These are phyloP conservation scores for Thecophora atra DNA, from an alignment of 2,888 invertebrate species.

Conservation along the genomic window DNA sequence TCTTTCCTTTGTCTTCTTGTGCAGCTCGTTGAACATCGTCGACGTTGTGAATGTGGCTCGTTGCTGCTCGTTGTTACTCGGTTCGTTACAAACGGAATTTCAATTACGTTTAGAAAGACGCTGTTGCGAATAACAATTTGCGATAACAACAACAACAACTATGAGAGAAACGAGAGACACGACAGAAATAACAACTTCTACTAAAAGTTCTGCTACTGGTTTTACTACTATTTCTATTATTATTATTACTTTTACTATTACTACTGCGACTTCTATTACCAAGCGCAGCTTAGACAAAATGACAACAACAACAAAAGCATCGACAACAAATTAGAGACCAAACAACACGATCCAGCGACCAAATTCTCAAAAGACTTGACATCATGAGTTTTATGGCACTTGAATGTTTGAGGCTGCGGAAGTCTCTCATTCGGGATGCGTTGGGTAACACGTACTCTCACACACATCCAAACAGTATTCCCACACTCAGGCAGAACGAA, in stretches of 20 bases:
- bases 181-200: constrained; percentile 25
- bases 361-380: constrained; percentile 16
- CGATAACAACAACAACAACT: neutral
- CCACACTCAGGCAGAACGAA: neutral
- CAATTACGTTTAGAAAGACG: constrained; percentile 29
- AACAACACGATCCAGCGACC: constrained; percentile 17
- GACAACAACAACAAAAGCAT: constrained; percentile 24
- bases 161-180: neutral
- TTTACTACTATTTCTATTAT: too few relatives aligned
- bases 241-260: too few relatives aligned
- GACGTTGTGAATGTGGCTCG: too few relatives aligned
- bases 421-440: neutral
- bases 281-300: neutral
- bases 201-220: too few relatives aligned
- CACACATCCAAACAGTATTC: neutral
- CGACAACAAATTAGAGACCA: constrained; percentile 2
- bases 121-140: neutral
- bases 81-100: constrained; percentile 18
- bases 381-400: constrained; percentile 28
- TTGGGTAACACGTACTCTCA: neutral
- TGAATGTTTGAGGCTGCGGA: neutral
- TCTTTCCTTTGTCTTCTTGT: neutral
- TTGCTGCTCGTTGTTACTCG: neutral
- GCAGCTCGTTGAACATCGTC: constrained; percentile 6
- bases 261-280: neutral